Percentiles rank a stretch among this genome's conserved stretches.
Conservation (phyloP, 1,140 invertebrate species). For the Reticulitermes speratus region DNA sequence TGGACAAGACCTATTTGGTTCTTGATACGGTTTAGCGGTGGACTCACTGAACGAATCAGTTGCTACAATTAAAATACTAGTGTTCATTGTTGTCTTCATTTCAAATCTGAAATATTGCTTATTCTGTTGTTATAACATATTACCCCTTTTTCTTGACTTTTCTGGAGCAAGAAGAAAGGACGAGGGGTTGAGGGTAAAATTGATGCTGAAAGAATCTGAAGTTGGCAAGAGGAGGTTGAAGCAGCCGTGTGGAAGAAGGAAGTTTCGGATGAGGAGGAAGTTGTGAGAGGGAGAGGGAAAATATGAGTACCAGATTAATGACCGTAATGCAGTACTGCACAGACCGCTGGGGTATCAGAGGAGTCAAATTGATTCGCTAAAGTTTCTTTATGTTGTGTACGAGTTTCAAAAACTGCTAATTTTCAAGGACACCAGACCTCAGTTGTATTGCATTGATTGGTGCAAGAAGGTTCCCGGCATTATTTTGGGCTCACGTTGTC, state of each 20-base stretch:
- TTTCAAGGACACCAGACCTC: background rate
- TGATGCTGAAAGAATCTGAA: background rate
- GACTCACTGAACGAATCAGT: too few species aligned
- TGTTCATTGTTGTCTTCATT: too few species aligned
- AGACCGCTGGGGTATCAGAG: background rate
- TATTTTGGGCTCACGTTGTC: too few species aligned
- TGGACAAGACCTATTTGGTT: too few species aligned
- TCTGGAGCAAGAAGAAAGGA: background rate
- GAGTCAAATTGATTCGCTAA: too few species aligned
- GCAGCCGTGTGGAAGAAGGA: background rate
- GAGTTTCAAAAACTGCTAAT: background rate
- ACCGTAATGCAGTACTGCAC: background rate
- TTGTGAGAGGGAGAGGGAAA: background rate
- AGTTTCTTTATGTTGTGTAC: background rate
- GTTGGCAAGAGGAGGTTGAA: background rate
- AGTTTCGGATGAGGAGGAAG: background rate
- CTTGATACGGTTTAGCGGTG: too few species aligned
- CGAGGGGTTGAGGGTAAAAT: background rate
- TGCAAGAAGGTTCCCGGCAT: too few species aligned
- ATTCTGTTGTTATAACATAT: background rate
- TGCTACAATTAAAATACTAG: too few species aligned
- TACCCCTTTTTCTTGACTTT: background rate
- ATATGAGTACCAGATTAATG: conserved; percentile 20
- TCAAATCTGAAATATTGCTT: too few species aligned
- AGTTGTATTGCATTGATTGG: too few species aligned